Evolutionary conservation across 2,113 vertebrate species (phyloP), one percentile per base, ranked within the genome.

Genomic region (Xerus inauris): DNA sequence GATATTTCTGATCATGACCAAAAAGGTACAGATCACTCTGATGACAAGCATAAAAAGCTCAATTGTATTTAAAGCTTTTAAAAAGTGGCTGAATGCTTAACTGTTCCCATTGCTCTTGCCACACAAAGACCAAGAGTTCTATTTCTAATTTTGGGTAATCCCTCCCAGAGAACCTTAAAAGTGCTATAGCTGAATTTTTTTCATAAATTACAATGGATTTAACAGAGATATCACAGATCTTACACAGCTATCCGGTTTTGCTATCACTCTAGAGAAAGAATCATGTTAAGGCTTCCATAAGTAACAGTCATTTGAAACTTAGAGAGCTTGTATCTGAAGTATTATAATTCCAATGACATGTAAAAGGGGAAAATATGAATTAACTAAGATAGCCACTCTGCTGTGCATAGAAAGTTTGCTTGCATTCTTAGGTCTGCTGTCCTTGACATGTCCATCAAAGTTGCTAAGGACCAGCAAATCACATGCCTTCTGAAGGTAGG

Each of bases 381-480:
- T 89, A 76, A 73, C 6, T 45, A 94, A 87, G 22, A 40, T 38
- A 90, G 85, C 11, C 72, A 77, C 26, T 22, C 5, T 4, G 40
- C 62, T 76, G 72, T 76, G 75, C 28, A 79, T 45, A 82, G 64
- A 59, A 91, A 69, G 35, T 26, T 1, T 2, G 10, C 79, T 92
- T 91, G 79, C 51, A 83, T 81, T 86, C 83, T 75, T 54, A 28
- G 20, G 20, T 40, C 14, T 26, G 47, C 28, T 87, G 59, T 92
- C 82, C 67, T 49, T 88, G 85, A 80, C 83, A 71, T 4, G 8
- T 73, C 57, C 72, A 64, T 94, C 92, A 76, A 88, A 64, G 92
- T 77, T 86, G 82, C 73, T 96, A 95, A 87, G 92, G 91, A 80
- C 94, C 71, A 83, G 65, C 59, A 94, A 94, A 94, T 51, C 80